These are phyloP conservation scores for Stenopsyche tienmushanensis DNA, from an alignment of 1,140 invertebrate species.

Conservation along the genomic window DNA sequence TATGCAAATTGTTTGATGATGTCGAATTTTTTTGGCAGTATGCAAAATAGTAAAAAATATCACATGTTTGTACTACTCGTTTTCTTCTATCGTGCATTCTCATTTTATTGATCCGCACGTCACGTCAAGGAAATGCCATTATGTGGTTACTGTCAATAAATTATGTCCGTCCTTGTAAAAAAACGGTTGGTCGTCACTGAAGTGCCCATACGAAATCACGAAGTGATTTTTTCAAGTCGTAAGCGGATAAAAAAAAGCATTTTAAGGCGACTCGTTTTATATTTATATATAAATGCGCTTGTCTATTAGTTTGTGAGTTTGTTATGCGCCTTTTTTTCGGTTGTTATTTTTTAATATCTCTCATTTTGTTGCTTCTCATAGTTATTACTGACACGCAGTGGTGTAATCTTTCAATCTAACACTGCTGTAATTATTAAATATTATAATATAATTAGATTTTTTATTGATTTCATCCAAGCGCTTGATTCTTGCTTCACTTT, in stretches of 20 bases:
- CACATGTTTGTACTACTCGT: too few species aligned
- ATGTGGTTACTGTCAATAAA: too few species aligned
- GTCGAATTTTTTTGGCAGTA: too few species aligned
- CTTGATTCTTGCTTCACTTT: too few species aligned
- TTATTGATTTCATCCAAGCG: too few species aligned
- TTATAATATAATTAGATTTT: too few species aligned
- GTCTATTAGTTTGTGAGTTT: constrained; percentile 23
- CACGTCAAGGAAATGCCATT: neutral
- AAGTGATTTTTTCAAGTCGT: constrained; percentile 9
- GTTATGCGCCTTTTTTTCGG: neutral
- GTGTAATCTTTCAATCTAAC: constrained; percentile 26
- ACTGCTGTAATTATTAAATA: too few species aligned
- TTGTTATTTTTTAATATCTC: constrained; percentile 18
- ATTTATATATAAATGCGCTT: constrained; percentile 16
- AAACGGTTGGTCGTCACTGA: constrained; percentile 25
- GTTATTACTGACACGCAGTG: constrained; percentile 20
- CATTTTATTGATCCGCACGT: neutral
- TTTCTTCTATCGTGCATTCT: neutral
- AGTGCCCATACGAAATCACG: constrained; percentile 15
- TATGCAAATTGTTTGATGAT: too few species aligned
- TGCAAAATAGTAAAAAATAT: too few species aligned
- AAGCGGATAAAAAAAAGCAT: constrained; percentile 5
- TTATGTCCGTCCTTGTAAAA: neutral
- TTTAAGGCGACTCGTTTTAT: constrained; percentile 21
- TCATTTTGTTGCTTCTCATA: constrained; percentile 15